These are phyloP conservation scores for Andrena trimmerana DNA, from an alignment of 2,888 invertebrate species.

Conservation along the genomic window DNA sequence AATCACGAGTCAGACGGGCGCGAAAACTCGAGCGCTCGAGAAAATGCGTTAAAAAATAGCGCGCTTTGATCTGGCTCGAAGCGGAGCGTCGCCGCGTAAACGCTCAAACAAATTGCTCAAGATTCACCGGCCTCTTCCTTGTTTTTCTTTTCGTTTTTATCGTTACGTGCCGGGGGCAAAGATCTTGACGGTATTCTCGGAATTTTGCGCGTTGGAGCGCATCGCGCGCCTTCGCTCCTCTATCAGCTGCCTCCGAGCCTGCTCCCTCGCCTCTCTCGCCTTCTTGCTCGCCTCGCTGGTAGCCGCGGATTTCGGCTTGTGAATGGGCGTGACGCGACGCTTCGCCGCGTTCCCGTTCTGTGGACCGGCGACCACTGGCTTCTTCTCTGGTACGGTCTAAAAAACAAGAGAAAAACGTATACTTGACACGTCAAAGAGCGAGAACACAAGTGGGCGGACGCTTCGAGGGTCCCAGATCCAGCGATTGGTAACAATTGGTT, in stretches of 20 bases:
- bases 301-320: constrained; percentile 78
- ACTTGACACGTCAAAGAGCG: background rate
- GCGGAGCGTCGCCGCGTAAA: constrained; percentile 24
- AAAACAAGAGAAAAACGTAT: background rate
- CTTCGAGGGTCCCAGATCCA: background rate
- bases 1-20: constrained; percentile 8
- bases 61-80: constrained; percentile 51
- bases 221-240: constrained; percentile 90
- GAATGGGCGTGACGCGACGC: constrained; percentile 75
- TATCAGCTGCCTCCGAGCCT: constrained; percentile 92
- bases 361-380: constrained; percentile 61
- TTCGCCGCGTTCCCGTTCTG: constrained; percentile 79
- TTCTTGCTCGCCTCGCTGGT: constrained; percentile 85
- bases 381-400: constrained; percentile 76
- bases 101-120: constrained; percentile 28
- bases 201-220: constrained; percentile 79
- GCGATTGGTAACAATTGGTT: background rate
- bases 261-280: constrained; percentile 87
- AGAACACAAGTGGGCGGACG: background rate
- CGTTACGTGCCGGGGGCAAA: constrained; percentile 84
- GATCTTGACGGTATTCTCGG: constrained; percentile 80
- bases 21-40: constrained; percentile 1
- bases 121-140: constrained; percentile 1
- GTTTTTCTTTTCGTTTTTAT: constrained; percentile 40
- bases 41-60: constrained; percentile 44